Conservation (phyloP, 1,140 invertebrate genomes). For the Drosophila chauvacae region DNA sequence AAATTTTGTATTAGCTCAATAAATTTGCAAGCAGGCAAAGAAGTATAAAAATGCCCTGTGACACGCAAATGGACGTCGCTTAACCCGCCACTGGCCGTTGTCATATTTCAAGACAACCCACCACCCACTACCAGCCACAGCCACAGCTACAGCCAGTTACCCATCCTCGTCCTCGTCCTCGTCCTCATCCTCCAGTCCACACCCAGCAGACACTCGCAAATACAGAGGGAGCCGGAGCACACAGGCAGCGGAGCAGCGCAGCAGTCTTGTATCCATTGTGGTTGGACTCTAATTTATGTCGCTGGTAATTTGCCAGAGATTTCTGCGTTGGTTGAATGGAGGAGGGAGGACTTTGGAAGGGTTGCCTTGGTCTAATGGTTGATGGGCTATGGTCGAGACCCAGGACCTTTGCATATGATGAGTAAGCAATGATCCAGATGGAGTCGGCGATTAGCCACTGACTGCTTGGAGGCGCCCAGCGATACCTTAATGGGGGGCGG, state of each 20-base stretch:
- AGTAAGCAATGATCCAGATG: conserved; percentile 41
- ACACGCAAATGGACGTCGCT: conserved; percentile 76
- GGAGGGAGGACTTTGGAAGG: background rate
- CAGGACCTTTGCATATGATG: conserved; percentile 42
- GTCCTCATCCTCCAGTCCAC: background rate
- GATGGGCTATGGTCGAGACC: background rate
- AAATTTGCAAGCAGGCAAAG: conserved; percentile 58
- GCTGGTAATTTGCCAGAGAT: conserved; percentile 67
- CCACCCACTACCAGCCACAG: background rate
- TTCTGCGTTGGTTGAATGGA: conserved; percentile 9
- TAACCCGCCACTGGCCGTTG: conserved; percentile 55
- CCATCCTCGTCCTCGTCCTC: background rate
- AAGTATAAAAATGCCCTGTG: conserved; percentile 60
- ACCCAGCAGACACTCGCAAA: conserved; percentile 1
- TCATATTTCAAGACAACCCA: conserved; percentile 60
- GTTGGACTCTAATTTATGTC: conserved; percentile 65
- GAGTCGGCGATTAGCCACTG: conserved; percentile 5
- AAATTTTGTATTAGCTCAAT: conserved; percentile 82
- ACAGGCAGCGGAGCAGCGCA: background rate
- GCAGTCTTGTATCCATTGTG: conserved; percentile 35
- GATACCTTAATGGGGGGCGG: conserved; percentile 20
- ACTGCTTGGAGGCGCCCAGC: background rate
- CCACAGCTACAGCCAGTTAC: background rate
- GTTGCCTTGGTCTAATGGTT: conserved; percentile 7
- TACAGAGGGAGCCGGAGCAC: background rate